These are phyloP conservation scores for Lasiommata megera DNA, from an alignment of 2,888 invertebrate genomes.

Conservation along the genomic window DNA sequence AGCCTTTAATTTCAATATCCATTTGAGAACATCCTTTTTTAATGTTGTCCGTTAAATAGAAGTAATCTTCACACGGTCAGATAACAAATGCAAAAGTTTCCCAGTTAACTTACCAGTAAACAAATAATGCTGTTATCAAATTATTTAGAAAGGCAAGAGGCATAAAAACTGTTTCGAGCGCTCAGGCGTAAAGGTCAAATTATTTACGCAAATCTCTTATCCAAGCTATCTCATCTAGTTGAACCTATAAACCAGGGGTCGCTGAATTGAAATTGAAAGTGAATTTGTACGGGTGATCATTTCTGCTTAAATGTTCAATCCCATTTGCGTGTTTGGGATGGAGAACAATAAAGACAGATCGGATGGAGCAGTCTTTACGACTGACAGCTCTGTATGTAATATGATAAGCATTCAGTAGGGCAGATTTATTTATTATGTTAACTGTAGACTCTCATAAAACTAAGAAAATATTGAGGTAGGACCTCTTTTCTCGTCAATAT, in stretches of 20 bases:
- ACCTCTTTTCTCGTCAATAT: too few relatives aligned
- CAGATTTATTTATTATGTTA: too few relatives aligned
- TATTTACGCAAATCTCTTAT: slow-evolving; percentile 23
- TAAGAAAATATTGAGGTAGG: too few relatives aligned
- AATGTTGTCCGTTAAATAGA: too few relatives aligned
- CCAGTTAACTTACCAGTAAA: not conserved
- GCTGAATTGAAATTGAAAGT: slow-evolving; percentile 8
- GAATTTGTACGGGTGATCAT: slow-evolving; percentile 1
- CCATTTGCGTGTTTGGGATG: not conserved
- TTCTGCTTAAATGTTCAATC: not conserved
- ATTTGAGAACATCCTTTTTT: too few relatives aligned
- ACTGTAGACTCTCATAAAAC: too few relatives aligned
- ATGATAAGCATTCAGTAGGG: too few relatives aligned
- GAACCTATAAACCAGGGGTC: slow-evolving; percentile 11
- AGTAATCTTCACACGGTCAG: not conserved
- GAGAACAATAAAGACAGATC: not conserved
- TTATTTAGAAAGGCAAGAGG: not conserved
- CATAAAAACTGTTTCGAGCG: not conserved
- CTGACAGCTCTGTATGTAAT: not conserved
- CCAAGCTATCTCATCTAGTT: slow-evolving; percentile 16
- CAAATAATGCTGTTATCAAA: not conserved
- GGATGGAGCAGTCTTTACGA: not conserved
- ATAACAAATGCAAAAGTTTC: not conserved
- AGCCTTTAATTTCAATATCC: too few relatives aligned
- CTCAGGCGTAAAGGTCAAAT: slow-evolving; percentile 11